Base-by-base conservation (phyloP, 1,140 invertebrate species). In the Tribolium madens region DNA sequence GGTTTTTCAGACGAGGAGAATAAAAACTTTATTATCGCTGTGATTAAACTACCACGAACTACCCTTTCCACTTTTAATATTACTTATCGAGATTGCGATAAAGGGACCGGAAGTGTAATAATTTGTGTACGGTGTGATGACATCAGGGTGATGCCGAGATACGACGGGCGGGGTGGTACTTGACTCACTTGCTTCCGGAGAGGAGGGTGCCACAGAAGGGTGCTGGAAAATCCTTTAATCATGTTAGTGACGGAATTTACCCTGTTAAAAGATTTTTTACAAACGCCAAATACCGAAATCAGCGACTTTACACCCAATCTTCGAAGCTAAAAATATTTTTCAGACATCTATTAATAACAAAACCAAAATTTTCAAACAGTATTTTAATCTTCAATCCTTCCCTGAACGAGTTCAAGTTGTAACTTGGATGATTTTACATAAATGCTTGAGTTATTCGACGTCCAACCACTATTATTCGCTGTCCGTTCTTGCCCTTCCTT, bases 141-240 rank as follows among this genome's bases (percentile, higher is more conserved):
- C 79, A 76, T 79, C 79, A 76, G 75, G 76, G 79, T 77, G 78
- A 77, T 79, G 79, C 75, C 76, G 57, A 78, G 81, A 79, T 80
- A 78, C 73, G 42, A 48, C 53, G 53, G 73, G 68, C 42, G 73
- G 73, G 79, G 80, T 80, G 81, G 80, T 81, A 83, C 81, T 83
- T 81, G 80, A 83, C 80, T 83, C 80, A 83, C 79, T 83, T 75
- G 52, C 78, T 79, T 83, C 81, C 81, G 80, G 79, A 70, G 76
- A n/a, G 80, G 79, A 78, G 76, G 79, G 78, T 70, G 64, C 50
- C 68, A 74, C 78, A 50, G 50, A 53, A 57, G 57, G 76, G 64
- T 64, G 75, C 57, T 80, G 76, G 33, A 46, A 79, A 78, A 76
- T 76, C 73, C 79, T 80, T 78, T 78, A 80, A 80, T 80, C 73